Percentiles rank a stretch among this genome's conserved stretches.
phyloP scores from a whole-genome alignment of 2,888 invertebrate species.

The Micoletzkya japonica region DNA sequence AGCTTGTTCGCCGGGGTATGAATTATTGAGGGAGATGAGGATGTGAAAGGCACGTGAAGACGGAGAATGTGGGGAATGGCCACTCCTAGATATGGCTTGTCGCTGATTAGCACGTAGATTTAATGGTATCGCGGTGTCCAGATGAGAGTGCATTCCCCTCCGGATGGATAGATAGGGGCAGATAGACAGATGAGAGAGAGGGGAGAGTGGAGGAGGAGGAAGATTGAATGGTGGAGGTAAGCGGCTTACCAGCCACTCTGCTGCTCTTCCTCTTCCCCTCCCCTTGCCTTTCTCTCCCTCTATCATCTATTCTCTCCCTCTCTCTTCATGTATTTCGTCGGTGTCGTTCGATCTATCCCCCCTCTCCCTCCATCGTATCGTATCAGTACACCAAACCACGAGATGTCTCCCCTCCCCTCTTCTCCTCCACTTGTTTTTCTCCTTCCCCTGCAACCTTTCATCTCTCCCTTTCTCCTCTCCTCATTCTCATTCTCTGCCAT shows the following conservation, averaged over 20 bases:
- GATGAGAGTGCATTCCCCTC: neutral
- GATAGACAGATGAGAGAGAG: neutral
- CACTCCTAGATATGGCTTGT: neutral
- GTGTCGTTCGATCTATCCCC: too few relatives aligned
- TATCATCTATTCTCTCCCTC: neutral
- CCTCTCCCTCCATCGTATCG: neutral
- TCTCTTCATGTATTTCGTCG: neutral
- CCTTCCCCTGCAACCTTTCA: constrained; percentile 3
- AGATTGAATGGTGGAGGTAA: neutral
- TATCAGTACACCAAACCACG: neutral
- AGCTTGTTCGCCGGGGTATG: neutral
- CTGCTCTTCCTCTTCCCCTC: neutral
- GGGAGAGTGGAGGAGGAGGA: neutral
- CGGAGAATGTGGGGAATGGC: neutral
- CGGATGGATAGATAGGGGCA: neutral
- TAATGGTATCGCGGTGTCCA: too few relatives aligned
- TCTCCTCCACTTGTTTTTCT: constrained; percentile 10
- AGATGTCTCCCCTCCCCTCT: neutral
- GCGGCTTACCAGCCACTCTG: neutral
- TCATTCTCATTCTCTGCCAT: constrained; percentile 8
- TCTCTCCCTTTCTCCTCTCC: neutral
- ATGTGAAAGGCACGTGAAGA: neutral
- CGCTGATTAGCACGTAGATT: neutral
- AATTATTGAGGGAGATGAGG: neutral
- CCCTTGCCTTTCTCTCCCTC: too few relatives aligned